phyloP scores from a whole-genome alignment of 2,888 invertebrate species.

The Ashinkailepas kermadecensis region DNA sequence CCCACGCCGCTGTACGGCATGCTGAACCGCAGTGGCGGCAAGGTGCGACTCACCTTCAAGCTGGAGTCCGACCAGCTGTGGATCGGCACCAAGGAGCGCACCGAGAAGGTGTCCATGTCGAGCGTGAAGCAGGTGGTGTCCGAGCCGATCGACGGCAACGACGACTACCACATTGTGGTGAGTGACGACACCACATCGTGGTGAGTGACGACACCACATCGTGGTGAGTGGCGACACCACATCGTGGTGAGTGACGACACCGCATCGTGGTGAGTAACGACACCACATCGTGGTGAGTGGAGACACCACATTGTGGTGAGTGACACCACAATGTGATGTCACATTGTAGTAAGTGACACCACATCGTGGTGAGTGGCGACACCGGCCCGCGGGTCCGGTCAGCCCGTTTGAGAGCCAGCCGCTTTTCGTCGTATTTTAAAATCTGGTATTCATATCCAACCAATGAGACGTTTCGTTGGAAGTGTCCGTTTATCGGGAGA shows the following conservation, averaged over 20 bases:
- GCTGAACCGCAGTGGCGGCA: constrained; percentile 82
- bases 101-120: constrained; percentile 83
- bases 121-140: constrained; percentile 62
- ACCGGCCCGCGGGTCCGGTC: too few relatives aligned
- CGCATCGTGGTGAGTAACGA: too few relatives aligned
- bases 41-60: constrained; percentile 85
- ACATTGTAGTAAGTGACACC: too few relatives aligned
- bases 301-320: neutral
- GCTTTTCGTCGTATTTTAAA: too few relatives aligned
- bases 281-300: too few relatives aligned
- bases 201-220: neutral
- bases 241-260: too few relatives aligned
- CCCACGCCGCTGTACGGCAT: constrained; percentile 74
- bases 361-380: too few relatives aligned
- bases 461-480: too few relatives aligned
- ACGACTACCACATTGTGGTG: constrained; percentile 86
- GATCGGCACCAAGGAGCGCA: constrained; percentile 87
- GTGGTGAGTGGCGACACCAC: neutral
- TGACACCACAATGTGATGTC: neutral
- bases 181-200: constrained; percentile 37
- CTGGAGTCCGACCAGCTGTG: constrained; percentile 81
- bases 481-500: too few relatives aligned
- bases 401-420: too few relatives aligned
- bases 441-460: too few relatives aligned
- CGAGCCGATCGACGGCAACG: constrained; percentile 79